These are phyloP conservation scores for Acronicta psi DNA, from an alignment of 2,888 invertebrate species.

Conservation along the genomic window DNA sequence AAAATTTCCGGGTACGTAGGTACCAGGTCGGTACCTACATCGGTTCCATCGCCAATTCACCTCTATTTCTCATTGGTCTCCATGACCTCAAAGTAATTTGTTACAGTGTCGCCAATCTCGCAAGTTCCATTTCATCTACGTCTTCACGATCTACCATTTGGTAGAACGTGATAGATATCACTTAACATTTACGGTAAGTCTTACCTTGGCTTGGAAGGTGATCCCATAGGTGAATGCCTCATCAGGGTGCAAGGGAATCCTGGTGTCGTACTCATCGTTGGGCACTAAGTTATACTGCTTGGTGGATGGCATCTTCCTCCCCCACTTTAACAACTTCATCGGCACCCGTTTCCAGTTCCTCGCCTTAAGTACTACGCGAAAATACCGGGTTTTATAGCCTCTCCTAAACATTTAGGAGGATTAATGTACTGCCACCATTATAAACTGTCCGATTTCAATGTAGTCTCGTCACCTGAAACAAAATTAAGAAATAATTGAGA, in stretches of 20 bases:
- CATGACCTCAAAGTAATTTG: conserved; percentile 32
- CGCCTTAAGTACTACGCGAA: conserved; percentile 77
- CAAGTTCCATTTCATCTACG: conserved; percentile 21
- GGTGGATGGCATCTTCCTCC: conserved; percentile 94
- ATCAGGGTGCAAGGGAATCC: conserved; percentile 98
- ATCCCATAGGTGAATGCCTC: conserved; percentile 99
- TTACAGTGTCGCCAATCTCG: conserved; percentile 26
- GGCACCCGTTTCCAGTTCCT: conserved; percentile 79
- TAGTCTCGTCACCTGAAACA: conserved; percentile 47
- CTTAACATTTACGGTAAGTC: conserved; percentile 31
- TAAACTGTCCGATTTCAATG: conserved; percentile 22
- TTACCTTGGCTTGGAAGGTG: conserved; percentile 98
- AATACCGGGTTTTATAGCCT: conserved; percentile 75
- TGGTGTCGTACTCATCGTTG: conserved; percentile 98
- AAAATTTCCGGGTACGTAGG: conserved; percentile 7
- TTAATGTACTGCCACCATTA: conserved; percentile 49
- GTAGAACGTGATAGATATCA: too few relatives aligned
- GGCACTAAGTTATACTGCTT: conserved; percentile 97
- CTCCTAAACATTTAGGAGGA: conserved; percentile 80
- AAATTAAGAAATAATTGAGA: conserved; percentile 11
- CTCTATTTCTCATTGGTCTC: conserved; percentile 19
- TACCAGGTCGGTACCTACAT: background rate
- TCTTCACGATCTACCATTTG: conserved; percentile 16
- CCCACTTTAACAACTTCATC: conserved; percentile 84
- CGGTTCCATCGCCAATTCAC: conserved; percentile 12